Evolutionary conservation across 2,888 invertebrate species (phyloP), one percentile per base, ranked within the genome.

Genomic region (Dynastes maya): DNA sequence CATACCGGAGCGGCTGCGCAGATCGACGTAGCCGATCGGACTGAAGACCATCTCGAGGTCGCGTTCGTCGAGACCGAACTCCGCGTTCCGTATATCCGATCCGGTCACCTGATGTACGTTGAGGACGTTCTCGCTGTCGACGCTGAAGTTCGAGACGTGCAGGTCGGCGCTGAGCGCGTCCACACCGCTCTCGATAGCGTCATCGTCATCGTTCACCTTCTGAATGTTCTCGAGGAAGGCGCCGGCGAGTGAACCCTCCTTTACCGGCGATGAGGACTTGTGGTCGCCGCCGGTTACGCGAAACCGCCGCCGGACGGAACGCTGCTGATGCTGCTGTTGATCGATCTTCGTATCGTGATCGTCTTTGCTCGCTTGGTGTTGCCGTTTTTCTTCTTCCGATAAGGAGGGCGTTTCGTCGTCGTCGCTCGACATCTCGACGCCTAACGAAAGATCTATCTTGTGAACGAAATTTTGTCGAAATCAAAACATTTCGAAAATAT

Each of bases 341-440:
- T 0, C 6, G 22, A 5, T 22, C 8, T 27, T 58, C 3, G 55
- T 8, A 58, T 16, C 55, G 9, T 45, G 8, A 45, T 45, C 45
- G 45, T 45, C 11, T 45, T 8, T 45, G 45, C 1, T 45, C 8
- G 45, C 45, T 11, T 65, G 81, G 81, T 63, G 63, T 16, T 75
- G 61, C 51, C 16, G 64, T 81, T 86, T 86, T 68, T 86, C 86
- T 81, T 85, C 85, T 61, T 86, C 85, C 51, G 82, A 81, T 1
- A 83, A 71, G 2, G 88, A 87, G 1, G 88, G 85, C 0, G 87
- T 87, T 45, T 45, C 45, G 40, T 81, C 84, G 53, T 88, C 88
- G 72, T 89, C 87, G 80, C 90, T 90, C 0, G 89, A 87, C 91
- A 91, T 86, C 87, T 90, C 84, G 79, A 89, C 86, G 85, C 91